Conservation (phyloP, 2,888 invertebrate species). For the Brenthis daphne region DNA sequence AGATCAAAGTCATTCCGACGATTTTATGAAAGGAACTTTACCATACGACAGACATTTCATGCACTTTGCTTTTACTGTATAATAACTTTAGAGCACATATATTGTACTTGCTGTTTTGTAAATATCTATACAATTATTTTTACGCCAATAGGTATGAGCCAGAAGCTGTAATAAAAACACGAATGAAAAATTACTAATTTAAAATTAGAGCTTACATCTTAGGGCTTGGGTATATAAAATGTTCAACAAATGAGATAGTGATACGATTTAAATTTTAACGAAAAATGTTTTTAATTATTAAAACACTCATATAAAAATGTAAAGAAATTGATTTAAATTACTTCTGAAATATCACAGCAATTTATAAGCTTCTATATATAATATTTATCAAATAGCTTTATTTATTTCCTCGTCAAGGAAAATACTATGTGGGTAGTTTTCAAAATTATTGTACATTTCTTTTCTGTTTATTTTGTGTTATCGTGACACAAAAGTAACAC, state of each 20-base stretch:
- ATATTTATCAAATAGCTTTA: conserved; percentile 4
- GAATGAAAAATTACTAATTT: background rate
- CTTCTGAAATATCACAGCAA: background rate
- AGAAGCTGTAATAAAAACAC: background rate
- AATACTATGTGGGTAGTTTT: no score
- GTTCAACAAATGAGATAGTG: conserved; percentile 5
- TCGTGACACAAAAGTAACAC: no score
- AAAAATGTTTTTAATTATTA: conserved; percentile 5
- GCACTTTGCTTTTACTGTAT: conserved; percentile 38
- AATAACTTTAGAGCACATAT: conserved; percentile 41
- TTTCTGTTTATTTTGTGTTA: no score
- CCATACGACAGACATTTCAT: conserved; percentile 38
- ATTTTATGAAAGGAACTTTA: conserved; percentile 35
- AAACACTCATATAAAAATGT: background rate
- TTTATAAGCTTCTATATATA: background rate
- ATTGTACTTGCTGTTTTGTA: conserved; percentile 39
- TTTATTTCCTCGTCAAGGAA: conserved; percentile 1
- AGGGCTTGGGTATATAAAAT: conserved; percentile 5
- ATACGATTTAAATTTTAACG: conserved; percentile 7
- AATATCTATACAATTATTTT: conserved; percentile 30
- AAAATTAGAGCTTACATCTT: background rate
- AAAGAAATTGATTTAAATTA: background rate
- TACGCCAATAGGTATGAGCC: background rate
- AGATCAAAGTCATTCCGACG: conserved; percentile 37
- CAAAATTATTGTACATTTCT: no score